Evolutionary conservation across 2,888 invertebrate genomes (phyloP), one percentile per base, ranked within the genome.

Genomic region (Sympetrum striolatum): DNA sequence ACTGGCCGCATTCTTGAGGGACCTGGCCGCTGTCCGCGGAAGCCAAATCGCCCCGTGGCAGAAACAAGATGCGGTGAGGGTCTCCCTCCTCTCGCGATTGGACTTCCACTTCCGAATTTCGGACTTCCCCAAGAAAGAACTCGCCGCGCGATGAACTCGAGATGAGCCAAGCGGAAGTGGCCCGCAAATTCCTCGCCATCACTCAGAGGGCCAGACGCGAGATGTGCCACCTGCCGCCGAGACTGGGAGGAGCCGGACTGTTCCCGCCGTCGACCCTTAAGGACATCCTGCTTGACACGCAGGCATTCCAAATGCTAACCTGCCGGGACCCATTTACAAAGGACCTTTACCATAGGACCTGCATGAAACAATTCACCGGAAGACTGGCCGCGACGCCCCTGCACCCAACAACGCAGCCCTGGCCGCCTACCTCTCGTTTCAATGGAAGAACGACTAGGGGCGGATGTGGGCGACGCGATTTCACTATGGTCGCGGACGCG

Each of bases 11-110:
- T 91, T 82, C 39, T 2, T 1, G 15, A 31, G 1, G 8, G 91
- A 91, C 73, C 86, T 91, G 0, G 12, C 81, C 0, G 64, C 81
- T 1, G 81, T 91, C 8, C 25, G 58, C 44, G 18, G 39, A 5
- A 90, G 90, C 37, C 81, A 90, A 12, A 91, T 92, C 4, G 91
- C 92, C 15, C 92, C 92, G 0, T 92, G 92, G 92, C 92, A 92
- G 90, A 92, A 91, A 80, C 64, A 92, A 14, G 91, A 92, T 53
- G 92, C 91, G 0, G 48, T 92, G 79, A 90, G 91, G 39, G 92
- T 92, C 0, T 92, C 92, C 91, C 91, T 92, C 14, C 81, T 91
- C 35, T n/a, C 91, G 92, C 37, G 91, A 37, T 22, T 60, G 8
- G n/a, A 82, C 0, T 81, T 81, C 48, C 25, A 25, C 10, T 81